These are phyloP conservation scores for Ophonus ardosiacus DNA, from an alignment of 2,888 invertebrate genomes.

Conservation along the genomic window DNA sequence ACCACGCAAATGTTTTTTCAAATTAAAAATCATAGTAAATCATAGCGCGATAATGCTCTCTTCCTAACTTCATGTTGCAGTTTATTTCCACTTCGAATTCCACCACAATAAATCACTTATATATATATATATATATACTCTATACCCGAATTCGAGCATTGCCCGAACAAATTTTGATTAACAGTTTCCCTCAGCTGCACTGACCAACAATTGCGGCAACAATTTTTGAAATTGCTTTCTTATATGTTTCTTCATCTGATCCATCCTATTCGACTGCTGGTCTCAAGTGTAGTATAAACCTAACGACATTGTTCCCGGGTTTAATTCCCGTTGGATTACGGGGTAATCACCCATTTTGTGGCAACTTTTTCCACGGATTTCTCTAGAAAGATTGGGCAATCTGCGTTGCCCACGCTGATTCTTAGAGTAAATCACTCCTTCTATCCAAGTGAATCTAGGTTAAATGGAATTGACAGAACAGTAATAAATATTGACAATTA, in stretches of 20 bases:
- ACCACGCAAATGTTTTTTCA: too few species aligned
- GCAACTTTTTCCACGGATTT: not conserved
- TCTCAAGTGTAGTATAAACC: not conserved
- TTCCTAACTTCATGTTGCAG: too few species aligned
- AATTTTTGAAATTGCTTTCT: not conserved
- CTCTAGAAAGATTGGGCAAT: not conserved
- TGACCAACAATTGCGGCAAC: too few species aligned
- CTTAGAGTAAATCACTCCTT: conserved; percentile 40
- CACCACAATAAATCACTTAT: too few species aligned
- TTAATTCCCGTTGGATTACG: not conserved
- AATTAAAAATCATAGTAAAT: too few species aligned
- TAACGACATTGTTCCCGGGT: not conserved
- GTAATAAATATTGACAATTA: conserved; percentile 62
- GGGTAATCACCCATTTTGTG: not conserved
- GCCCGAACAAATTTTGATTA: too few species aligned
- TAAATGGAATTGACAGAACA: conserved; percentile 43
- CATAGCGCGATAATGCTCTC: too few species aligned
- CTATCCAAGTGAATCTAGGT: conserved; percentile 47
- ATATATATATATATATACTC: too few species aligned
- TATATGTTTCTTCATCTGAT: not conserved
- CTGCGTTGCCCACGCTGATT: not conserved
- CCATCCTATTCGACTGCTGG: not conserved
- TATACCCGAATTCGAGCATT: too few species aligned
- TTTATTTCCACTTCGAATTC: too few species aligned
- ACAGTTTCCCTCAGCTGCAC: too few species aligned